Conservation (phyloP, 1,140 invertebrate species). For the Caenorhabditis tropicalis region DNA sequence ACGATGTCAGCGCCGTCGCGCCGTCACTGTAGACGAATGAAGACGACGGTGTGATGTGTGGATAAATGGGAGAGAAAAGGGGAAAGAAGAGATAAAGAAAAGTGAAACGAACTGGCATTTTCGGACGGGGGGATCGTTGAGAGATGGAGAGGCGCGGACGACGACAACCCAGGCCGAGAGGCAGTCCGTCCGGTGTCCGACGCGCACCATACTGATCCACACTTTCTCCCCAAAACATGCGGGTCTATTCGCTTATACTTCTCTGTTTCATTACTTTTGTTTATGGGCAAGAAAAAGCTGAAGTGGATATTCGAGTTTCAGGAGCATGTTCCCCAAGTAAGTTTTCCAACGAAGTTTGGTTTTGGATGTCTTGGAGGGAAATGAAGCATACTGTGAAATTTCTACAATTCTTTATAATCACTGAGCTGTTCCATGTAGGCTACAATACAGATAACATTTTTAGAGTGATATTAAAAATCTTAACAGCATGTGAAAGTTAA, state of each 20-base stretch:
- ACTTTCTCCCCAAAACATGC: constrained; percentile 44
- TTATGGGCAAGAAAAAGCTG: constrained; percentile 64
- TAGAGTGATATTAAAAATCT: no score
- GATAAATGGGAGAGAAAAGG: constrained; percentile 14
- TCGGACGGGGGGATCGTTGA: background rate
- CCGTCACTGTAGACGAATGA: constrained; percentile 1
- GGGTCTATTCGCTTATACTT: constrained; percentile 44
- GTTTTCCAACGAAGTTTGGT: background rate
- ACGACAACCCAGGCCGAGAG: constrained; percentile 28
- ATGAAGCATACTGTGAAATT: no score
- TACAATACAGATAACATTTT: no score
- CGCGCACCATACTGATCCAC: constrained; percentile 38
- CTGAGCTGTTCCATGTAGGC: no score
- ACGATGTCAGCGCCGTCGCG: constrained; percentile 34
- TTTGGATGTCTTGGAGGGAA: no score
- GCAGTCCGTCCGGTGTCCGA: constrained; percentile 34
- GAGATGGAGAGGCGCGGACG: constrained; percentile 23
- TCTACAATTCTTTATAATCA: no score
- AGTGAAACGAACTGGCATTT: constrained; percentile 43
- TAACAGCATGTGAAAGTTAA: background rate
- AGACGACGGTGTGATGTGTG: constrained; percentile 30
- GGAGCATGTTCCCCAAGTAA: constrained; percentile 71
- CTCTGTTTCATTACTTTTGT: constrained; percentile 22
- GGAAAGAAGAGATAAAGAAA: constrained; percentile 7
- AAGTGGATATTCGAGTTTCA: constrained; percentile 70